These are phyloP conservation scores for Scaptomyza graminum DNA, from an alignment of 1,140 invertebrate genomes.

Conservation along the genomic window DNA sequence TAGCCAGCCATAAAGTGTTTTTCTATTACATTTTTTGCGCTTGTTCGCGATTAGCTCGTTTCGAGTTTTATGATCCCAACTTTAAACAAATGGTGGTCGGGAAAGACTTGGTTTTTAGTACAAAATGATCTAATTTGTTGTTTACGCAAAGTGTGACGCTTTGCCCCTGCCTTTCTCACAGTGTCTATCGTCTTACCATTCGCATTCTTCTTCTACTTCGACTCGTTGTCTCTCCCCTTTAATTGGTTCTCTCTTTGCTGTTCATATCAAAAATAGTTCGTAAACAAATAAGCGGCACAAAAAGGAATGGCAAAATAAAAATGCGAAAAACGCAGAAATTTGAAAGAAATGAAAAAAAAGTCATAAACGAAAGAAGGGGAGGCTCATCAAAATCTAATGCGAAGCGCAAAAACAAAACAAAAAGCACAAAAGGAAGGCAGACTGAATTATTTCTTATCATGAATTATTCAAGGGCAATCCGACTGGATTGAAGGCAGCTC, in stretches of 20 bases:
- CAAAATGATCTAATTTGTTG: no score
- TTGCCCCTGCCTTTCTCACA: no score
- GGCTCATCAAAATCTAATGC: constrained; percentile 8
- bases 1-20: constrained; percentile 3
- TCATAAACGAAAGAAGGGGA: neutral
- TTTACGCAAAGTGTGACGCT: no score
- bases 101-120: no score
- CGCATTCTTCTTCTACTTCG: no score
- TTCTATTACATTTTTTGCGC: neutral
- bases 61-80: neutral
- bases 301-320: constrained; percentile 50
- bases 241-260: no score
- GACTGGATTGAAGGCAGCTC: neutral
- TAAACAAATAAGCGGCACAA: constrained; percentile 69
- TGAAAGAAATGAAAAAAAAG: no score
- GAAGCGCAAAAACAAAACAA: constrained; percentile 35
- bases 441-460: constrained; percentile 57
- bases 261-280: constrained; percentile 59
- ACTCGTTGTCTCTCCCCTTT: no score
- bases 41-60: neutral
- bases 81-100: no score
- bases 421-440: constrained; percentile 4
- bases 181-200: no score
- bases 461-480: constrained; percentile 78
- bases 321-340: constrained; percentile 40